A percentile compares a stretch with the other conserved stretches of the same genome.
These are phyloP conservation scores for Chrysolina haemoptera DNA, from an alignment of 2,888 invertebrate genomes.

Conservation along the genomic window DNA sequence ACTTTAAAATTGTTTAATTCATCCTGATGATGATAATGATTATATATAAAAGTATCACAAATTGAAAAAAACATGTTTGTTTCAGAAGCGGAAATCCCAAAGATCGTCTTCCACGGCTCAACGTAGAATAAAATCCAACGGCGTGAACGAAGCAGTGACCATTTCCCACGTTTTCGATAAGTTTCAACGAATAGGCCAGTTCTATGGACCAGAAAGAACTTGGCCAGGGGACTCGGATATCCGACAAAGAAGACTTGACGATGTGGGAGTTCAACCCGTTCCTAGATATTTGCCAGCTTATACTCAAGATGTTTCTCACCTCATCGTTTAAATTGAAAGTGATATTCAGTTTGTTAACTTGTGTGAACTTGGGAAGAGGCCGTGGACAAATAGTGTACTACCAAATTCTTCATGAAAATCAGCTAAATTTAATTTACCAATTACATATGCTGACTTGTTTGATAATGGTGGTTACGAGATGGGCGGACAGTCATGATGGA, in stretches of 20 bases:
- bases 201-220: slow-evolving; percentile 76
- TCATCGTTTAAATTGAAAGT: slow-evolving; percentile 76
- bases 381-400: background rate
- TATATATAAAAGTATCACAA: too few relatives aligned
- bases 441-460: too few relatives aligned
- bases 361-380: too few relatives aligned
- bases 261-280: slow-evolving; percentile 74
- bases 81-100: slow-evolving; percentile 90
- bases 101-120: slow-evolving; percentile 86
- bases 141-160: slow-evolving; percentile 84
- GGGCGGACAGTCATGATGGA: too few relatives aligned
- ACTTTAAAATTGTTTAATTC: too few relatives aligned
- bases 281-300: slow-evolving; percentile 83
- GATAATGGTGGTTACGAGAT: too few relatives aligned
- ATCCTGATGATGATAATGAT: too few relatives aligned
- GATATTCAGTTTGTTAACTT: background rate
- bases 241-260: slow-evolving; percentile 77
- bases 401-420: background rate
- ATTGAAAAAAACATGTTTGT: slow-evolving; percentile 18
- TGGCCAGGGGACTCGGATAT: slow-evolving; percentile 78
- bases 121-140: slow-evolving; percentile 84
- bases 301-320: slow-evolving; percentile 85
- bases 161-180: slow-evolving; percentile 87
- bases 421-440: background rate
- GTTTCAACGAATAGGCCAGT: slow-evolving; percentile 67